These are phyloP conservation scores for Felis catus DNA, from an alignment of 2,113 vertebrate genomes.

Conservation along the genomic window DNA sequence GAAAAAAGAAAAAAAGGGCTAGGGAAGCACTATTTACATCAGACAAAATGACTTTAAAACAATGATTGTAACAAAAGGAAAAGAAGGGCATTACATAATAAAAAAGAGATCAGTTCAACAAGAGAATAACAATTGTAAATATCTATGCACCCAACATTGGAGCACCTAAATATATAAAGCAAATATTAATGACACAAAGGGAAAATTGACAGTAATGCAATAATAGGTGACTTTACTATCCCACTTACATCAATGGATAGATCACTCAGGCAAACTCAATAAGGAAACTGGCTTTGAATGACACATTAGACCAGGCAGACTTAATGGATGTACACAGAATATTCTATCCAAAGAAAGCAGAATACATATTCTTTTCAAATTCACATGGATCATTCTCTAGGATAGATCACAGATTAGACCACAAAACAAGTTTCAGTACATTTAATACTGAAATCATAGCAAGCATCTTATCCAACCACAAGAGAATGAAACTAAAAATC, in stretches of 20 bases:
- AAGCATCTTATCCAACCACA: too few species aligned
- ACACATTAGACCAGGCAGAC: background rate
- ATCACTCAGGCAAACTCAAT: background rate
- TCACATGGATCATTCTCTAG: background rate
- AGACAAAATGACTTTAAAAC: background rate
- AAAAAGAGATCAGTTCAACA: background rate
- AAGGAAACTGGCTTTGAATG: background rate
- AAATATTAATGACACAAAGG: background rate
- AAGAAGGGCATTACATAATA: background rate
- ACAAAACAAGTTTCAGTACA: background rate
- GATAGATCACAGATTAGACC: background rate
- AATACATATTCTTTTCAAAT: background rate
- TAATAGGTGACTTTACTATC: background rate
- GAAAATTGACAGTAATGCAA: background rate
- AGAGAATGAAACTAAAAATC: too few species aligned
- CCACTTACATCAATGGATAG: background rate
- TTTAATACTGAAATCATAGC: background rate
- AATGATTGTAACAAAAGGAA: background rate
- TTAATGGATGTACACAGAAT: background rate
- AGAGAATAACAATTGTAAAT: background rate
- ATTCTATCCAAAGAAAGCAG: background rate
- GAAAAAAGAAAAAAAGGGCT: too few species aligned
- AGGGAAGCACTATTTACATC: background rate
- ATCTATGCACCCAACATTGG: background rate
- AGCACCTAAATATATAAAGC: background rate